phyloP scores from a whole-genome alignment of 2,113 vertebrate genomes.

The Psittacus erithacus region DNA sequence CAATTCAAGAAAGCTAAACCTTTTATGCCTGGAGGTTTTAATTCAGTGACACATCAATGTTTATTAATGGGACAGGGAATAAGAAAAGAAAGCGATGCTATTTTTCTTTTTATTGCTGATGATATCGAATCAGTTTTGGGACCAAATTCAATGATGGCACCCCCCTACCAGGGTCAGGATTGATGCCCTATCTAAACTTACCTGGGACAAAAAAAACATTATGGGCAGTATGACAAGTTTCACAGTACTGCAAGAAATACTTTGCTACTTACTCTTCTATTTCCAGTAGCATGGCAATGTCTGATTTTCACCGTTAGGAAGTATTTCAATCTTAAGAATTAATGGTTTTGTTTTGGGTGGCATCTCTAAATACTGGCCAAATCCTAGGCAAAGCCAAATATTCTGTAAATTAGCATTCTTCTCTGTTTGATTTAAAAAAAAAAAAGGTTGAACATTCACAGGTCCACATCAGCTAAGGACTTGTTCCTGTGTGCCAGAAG shows the following conservation, averaged over 20 bases:
- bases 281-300: background rate
- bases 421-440: background rate
- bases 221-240: background rate
- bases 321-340: background rate
- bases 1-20: background rate
- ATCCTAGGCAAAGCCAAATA: background rate
- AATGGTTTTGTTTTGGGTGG: background rate
- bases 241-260: background rate
- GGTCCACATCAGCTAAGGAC: background rate
- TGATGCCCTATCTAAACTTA: background rate
- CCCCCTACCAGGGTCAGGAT: too few relatives aligned
- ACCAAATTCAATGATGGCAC: background rate
- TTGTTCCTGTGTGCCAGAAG: background rate
- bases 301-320: background rate
- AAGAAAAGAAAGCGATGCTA: background rate
- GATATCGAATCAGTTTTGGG: background rate
- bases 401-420: background rate
- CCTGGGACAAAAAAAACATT: background rate
- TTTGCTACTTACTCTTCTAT: background rate
- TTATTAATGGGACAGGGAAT: background rate
- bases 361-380: background rate
- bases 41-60: background rate
- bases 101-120: background rate
- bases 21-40: background rate
- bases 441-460: background rate